Base-by-base conservation (phyloP, 2,888 invertebrate species). In the Himalopsyche anomala region DNA sequence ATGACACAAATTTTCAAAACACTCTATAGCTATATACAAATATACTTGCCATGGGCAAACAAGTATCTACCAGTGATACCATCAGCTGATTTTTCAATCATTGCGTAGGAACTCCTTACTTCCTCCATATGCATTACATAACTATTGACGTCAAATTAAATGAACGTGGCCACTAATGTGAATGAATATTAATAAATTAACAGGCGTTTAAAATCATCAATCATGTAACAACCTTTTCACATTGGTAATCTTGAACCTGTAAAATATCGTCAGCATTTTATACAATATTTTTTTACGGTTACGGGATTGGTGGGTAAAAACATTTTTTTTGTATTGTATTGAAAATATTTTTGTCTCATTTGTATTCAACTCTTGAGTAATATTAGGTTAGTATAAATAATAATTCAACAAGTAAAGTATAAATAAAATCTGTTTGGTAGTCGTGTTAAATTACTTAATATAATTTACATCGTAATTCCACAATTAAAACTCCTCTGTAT, bases 141-240 rank as follows among this genome's bases (percentile, higher is more conserved):
- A 74, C 36, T 74, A 74, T 74, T 38, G 74, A 38, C 36, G 74
- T 74, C 74, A 74, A 74, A 74, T 74, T 38, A 74, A 74, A 36
- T 74, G 9, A 9, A 74, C 36, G 36, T 74, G 74, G 74, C 38
- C 74, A 36, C 38, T 74, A 74, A 74, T 74, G 38, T 74, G 38
- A 12, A 74, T 74, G 74, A 74, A 74, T 74, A 74, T 74, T 38
- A 74, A 74, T 74, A 74, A 5, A 74, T 5, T 15, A 36, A 36
- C 38, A 12, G 15, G 19, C 74, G 74, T 74, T 74, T 12, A 74
- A 74, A 36, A 36, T 74, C 74, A 74, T 38, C 38, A 36, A 38
- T 74, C 36, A 62, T 62, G 19, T 74, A 15, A 36, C 36, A 15
- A 9, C 11, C 36, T 74, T 74, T 28, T 74, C 36, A 74, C 74